phyloP scores from a whole-genome alignment of 1,140 invertebrate species.

The Uloborus diversus region DNA sequence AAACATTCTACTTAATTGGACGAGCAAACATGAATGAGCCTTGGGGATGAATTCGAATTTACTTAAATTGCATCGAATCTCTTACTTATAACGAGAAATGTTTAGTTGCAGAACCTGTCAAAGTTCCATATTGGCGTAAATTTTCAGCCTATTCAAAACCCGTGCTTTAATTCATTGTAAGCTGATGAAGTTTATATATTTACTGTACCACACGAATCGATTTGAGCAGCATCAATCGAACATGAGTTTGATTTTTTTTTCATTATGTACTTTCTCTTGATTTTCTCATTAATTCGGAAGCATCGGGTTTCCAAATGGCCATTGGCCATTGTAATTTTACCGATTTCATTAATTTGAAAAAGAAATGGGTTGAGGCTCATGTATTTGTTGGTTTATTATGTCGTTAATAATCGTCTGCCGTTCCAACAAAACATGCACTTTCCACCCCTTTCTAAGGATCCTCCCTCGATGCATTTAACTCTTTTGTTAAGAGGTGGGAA shows the following conservation, averaged over 20 bases:
- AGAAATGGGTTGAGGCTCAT: not conserved
- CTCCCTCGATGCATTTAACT: constrained; percentile 2
- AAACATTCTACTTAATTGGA: constrained; percentile 16
- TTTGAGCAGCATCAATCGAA: not conserved
- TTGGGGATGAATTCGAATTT: not conserved
- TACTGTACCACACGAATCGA: constrained; percentile 13
- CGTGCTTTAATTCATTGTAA: constrained; percentile 23
- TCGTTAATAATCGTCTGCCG: constrained; percentile 34
- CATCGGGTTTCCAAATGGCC: not conserved
- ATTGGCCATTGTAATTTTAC: constrained; percentile 26
- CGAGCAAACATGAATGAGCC: not conserved
- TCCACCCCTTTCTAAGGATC: not conserved
- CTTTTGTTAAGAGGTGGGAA: constrained; percentile 27
- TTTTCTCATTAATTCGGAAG: constrained; percentile 21
- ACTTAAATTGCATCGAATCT: constrained; percentile 1
- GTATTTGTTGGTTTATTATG: constrained; percentile 37
- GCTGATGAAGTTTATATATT: not conserved
- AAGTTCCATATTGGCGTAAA: constrained; percentile 21
- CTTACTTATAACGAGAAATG: constrained; percentile 17
- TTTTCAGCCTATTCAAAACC: constrained; percentile 16
- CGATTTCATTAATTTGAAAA: constrained; percentile 34
- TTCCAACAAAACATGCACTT: constrained; percentile 18
- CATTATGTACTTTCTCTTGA: not conserved
- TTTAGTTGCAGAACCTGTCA: not conserved
- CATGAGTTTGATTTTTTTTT: constrained; percentile 36